A percentile compares a stretch with the other conserved stretches of the same genome.
Evolutionary conservation across 1,140 invertebrate species (phyloP).

Genomic region (Rhyacophila brunnea): DNA sequence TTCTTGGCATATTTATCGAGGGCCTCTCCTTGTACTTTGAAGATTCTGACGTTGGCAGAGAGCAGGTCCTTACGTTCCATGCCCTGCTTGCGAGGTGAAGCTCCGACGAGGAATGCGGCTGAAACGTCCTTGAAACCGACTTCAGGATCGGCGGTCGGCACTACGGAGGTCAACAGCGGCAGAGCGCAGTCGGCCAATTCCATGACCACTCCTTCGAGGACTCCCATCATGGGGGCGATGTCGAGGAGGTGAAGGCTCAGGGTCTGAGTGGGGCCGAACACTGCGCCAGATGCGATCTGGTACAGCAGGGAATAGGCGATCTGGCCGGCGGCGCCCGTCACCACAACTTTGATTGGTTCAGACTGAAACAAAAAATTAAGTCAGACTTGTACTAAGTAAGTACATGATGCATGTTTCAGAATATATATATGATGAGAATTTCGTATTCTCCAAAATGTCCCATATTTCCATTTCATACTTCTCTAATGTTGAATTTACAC

Average conservation of each 20-base stretch:
- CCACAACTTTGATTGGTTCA: conserved; percentile 87
- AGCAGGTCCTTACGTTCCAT: conserved; percentile 98
- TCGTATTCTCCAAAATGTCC: no score
- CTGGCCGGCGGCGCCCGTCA: conserved; percentile 98
- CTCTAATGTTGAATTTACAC: no score
- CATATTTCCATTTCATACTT: no score
- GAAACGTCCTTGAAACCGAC: conserved; percentile 95
- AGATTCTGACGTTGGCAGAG: conserved; percentile 98
- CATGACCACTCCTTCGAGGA: conserved; percentile 95
- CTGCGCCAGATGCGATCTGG: conserved; percentile 92
- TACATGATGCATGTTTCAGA: no score
- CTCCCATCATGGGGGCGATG: conserved; percentile 92
- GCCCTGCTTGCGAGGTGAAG: conserved; percentile 97
- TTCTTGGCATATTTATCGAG: conserved; percentile 92
- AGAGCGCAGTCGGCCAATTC: conserved; percentile 95
- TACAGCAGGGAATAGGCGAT: conserved; percentile 97
- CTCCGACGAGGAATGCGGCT: conserved; percentile 96
- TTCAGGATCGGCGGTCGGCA: conserved; percentile 84
- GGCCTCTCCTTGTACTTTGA: conserved; percentile 93
- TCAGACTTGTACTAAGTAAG: no score
- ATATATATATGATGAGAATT: no score
- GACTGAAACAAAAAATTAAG: conserved; percentile 53
- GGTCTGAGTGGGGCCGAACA: conserved; percentile 90
- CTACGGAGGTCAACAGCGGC: conserved; percentile 81
- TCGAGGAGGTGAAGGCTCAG: conserved; percentile 91